Evolutionary conservation across 2,797 vertebrate species (phyloP), one percentile per base, ranked within the genome.

Genomic region (Danio albolineatus): DNA sequence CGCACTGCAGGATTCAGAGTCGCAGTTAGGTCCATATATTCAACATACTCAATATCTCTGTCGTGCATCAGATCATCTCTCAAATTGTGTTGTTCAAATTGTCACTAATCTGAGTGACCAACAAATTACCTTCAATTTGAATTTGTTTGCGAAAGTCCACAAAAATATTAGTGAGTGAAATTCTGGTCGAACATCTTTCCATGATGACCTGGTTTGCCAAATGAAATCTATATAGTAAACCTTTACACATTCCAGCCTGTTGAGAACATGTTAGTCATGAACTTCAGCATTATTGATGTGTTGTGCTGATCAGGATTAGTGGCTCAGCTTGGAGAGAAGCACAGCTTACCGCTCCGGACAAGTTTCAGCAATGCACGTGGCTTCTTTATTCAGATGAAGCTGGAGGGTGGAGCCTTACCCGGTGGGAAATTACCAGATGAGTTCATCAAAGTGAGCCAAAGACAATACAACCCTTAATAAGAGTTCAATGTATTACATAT

Each of bases 371-470:
- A 94, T 8, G 79, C 94, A 39, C 93, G 97, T 86, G 96, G 97
- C 56, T 99, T 99, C 92, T 99, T 97, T 88, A 96, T 99, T 82
- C 97, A 98, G 87, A 94, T 98, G 95, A 97, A 88, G 83, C 85
- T 92, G 72, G 96, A 98, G 54, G 95, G 92, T 73, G 85, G 87
- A 17, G 36, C 85, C 6, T 89, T 97, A 79, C 91, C 94, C 69
- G 89, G 86, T 51, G 94, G 94, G 39, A 94, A 93, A 7, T 94
- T 99, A 77, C 97, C 97, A 70, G 75, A 94, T 74, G 97, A 98
- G 86, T 99, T 99, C 86, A 96, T 97, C 56, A 99, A 99, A 96
- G 98, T 99, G 85, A 43, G 10, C 5, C 0, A 7, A 13, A 49
- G 5, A 60, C 13, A 43, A 60, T 2, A 65, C 10, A 13, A 39